Evolutionary conservation across 92 coral and sea anemone species (phyloP).

Genomic region (Parazoanthus swiftii): DNA sequence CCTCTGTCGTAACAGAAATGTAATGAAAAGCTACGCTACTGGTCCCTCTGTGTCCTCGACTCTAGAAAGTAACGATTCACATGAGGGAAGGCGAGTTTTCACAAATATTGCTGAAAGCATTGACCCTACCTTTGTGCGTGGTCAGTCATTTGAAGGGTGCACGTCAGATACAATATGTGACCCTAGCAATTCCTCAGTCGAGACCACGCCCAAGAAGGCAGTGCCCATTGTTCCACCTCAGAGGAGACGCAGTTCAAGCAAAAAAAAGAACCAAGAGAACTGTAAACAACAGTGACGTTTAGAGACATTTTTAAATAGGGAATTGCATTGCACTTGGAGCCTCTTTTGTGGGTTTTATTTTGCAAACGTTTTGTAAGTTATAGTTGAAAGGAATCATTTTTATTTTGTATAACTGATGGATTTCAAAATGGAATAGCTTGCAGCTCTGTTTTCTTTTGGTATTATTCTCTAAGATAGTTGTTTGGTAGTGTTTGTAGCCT

Average conservation of each 20-base stretch:
- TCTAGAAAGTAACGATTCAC: conserved; percentile 49
- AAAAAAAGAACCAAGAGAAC: conserved; percentile 74
- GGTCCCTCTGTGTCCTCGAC: conserved; percentile 58
- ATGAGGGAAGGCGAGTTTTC: conserved; percentile 46
- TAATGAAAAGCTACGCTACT: conserved; percentile 61
- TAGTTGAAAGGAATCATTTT: neutral
- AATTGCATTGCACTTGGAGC: neutral
- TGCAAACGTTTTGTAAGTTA: neutral
- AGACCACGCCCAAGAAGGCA: conserved; percentile 57
- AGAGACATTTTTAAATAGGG: neutral
- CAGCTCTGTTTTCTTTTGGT: neutral
- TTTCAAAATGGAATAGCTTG: neutral
- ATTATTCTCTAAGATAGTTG: neutral
- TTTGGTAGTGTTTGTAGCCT: neutral
- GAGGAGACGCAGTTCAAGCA: conserved; percentile 75
- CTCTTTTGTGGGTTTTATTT: neutral
- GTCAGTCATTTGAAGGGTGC: conserved; percentile 41
- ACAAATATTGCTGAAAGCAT: conserved; percentile 88
- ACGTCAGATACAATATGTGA: neutral
- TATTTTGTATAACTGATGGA: neutral
- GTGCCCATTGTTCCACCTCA: conserved; percentile 91
- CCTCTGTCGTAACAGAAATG: conserved; percentile 46
- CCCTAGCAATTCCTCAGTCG: conserved; percentile 36
- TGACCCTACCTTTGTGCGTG: conserved; percentile 89
- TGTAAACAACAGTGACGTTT: conserved; percentile 64